Evolutionary conservation across 2,888 invertebrate genomes (phyloP).

Genomic region (Troglohyphantes excavatus): DNA sequence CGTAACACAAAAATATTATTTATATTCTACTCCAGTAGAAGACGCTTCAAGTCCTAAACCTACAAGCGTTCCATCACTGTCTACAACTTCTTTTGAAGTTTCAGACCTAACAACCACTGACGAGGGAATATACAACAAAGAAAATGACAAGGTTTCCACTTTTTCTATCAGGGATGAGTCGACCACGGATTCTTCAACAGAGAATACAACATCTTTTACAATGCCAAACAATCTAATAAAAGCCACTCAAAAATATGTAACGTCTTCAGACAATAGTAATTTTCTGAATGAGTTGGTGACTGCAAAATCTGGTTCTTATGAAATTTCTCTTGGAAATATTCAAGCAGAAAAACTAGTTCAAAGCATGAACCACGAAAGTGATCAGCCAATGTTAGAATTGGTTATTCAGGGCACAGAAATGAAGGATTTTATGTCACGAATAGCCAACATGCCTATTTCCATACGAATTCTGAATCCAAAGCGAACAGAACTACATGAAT

Average conservation of each 20-base stretch:
- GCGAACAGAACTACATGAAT: background rate
- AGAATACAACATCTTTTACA: background rate
- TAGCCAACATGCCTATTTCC: constrained; percentile 33
- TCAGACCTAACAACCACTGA: background rate
- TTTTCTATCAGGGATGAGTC: background rate
- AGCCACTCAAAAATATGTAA: background rate
- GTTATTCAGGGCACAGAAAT: constrained; percentile 38
- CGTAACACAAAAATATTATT: background rate
- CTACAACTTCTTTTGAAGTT: background rate
- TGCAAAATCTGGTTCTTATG: background rate
- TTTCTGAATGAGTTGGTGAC: background rate
- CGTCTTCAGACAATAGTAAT: background rate
- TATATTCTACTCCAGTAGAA: background rate
- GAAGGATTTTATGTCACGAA: constrained; percentile 42
- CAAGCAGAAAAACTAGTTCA: background rate
- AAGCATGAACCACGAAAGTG: constrained; percentile 16
- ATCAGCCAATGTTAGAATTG: constrained; percentile 26
- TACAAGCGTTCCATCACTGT: background rate
- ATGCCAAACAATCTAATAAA: background rate
- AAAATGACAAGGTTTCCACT: background rate
- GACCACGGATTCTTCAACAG: background rate
- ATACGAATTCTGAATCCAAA: constrained; percentile 36
- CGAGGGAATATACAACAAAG: background rate
- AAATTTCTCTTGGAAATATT: background rate
- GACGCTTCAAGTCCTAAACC: background rate